Base-by-base conservation (phyloP, 2,888 invertebrate genomes). In the Lamellibrachia columna region DNA sequence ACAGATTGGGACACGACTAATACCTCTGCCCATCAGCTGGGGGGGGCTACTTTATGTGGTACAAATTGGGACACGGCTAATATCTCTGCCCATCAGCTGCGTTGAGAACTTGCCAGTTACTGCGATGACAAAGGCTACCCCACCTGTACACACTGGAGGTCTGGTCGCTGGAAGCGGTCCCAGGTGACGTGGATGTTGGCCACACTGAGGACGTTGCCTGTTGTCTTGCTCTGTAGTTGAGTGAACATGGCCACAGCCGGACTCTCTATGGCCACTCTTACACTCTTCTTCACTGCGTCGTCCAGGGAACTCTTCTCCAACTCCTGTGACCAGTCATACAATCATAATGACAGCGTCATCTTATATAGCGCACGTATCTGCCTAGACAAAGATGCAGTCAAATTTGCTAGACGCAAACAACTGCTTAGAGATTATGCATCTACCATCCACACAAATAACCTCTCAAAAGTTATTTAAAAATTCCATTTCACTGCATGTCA, bases 121-220 rank as follows among this genome's bases (percentile, higher is more conserved):
- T 40, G 40, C 40, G 40, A 40, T 40, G 40, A 40, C 40, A 40
- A 40, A 40, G 40, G 40, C 40, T 40, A 40, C 1, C 40, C 40
- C 94, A 96, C 96, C 95, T 96, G 95, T 90, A 96, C 94, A 94
- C 96, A 96, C 93, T 96, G 96, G 3, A 95, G 94, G 94, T 96
- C 96, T n/a, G 95, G 96, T 40, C 94, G 93, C 91, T 95, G 93
- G 92, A 95, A 94, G 90, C 94, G 93, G 58, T 95, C 95, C 94
- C 95, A 96, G n/a, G 94, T 93, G 6, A 95, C 95, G 94, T 96
- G 96, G 22, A 96, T 94, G 94, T 96, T 96, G 92, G 95, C 96
- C 8, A 96, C 94, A 28, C 95, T 95, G 28, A 96, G 90, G 7
- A 93, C 91, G 53, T 94, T 95, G 28, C 94, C 95, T 9, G 95